These are phyloP conservation scores for Leptopilina clavipes DNA, from an alignment of 1,140 invertebrate species.

Conservation along the genomic window DNA sequence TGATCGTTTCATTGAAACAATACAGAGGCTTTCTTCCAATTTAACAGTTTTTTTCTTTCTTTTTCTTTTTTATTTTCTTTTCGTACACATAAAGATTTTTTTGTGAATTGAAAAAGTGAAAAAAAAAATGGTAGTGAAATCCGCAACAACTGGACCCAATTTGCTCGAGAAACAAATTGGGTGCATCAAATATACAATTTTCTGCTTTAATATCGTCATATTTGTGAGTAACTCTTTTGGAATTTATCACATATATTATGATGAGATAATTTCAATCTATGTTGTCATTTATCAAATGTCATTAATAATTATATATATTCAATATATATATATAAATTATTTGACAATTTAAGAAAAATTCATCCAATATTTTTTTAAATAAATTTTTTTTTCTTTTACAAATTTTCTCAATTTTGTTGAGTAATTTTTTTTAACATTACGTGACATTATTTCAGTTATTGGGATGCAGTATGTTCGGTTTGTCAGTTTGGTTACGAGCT, in stretches of 20 bases:
- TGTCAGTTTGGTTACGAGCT: constrained; percentile 87
- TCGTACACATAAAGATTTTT: too few relatives aligned
- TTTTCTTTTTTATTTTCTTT: constrained; percentile 7
- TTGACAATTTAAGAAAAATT: too few relatives aligned
- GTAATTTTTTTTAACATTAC: not conserved
- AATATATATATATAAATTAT: too few relatives aligned
- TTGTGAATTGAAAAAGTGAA: constrained; percentile 6
- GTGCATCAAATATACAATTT: constrained; percentile 82
- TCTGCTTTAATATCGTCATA: constrained; percentile 82
- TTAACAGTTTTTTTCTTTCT: constrained; percentile 37
- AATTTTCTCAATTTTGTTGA: not conserved
- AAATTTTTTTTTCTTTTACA: too few relatives aligned
- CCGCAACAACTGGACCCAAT: constrained; percentile 69
- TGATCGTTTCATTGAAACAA: constrained; percentile 37
- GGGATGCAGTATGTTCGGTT: constrained; percentile 83
- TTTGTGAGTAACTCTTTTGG: constrained; percentile 76
- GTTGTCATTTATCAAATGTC: too few relatives aligned
- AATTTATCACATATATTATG: not conserved
- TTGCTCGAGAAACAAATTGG: constrained; percentile 81
- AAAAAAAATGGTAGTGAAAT: constrained; percentile 58
- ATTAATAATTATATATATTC: too few relatives aligned
- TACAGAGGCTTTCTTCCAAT: constrained; percentile 34
- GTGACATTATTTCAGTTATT: constrained; percentile 78
- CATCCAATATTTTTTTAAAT: too few relatives aligned
- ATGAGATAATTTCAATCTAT: constrained; percentile 13